phyloP scores from a whole-genome alignment of 2,113 vertebrate species.

The Nannobrachium achirus region DNA sequence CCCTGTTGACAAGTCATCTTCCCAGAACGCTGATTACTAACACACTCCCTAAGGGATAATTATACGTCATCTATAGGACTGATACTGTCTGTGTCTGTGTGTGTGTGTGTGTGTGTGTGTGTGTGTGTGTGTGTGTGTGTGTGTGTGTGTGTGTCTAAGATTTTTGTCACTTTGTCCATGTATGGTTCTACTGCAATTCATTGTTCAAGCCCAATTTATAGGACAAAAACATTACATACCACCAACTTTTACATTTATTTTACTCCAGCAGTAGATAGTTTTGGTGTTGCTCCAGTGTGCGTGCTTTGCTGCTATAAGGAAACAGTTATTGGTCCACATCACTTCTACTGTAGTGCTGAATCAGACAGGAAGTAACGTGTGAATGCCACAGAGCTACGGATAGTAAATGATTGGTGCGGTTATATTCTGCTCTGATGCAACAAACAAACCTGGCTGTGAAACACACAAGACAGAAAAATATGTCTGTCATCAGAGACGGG shows the following conservation, averaged over 20 bases:
- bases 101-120: too few species aligned
- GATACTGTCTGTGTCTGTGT: too few species aligned
- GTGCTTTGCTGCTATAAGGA: not conserved
- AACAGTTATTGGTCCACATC: not conserved
- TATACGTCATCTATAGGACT: not conserved
- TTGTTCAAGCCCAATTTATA: too few species aligned
- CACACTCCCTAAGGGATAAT: not conserved
- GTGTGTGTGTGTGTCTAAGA: too few species aligned
- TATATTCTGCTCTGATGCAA: not conserved
- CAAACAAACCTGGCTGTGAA: not conserved
- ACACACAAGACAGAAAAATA: not conserved
- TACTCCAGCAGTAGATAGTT: not conserved
- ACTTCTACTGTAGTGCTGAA: slow-evolving; percentile 13
- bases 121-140: too few species aligned
- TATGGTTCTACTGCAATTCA: too few species aligned
- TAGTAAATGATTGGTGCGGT: not conserved
- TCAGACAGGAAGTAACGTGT: slow-evolving; percentile 3
- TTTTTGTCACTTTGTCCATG: too few species aligned
- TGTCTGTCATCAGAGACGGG: too few species aligned
- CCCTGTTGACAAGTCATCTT: not conserved
- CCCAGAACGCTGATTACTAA: not conserved
- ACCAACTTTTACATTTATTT: not conserved
- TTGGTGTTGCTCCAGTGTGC: not conserved
- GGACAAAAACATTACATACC: too few species aligned
- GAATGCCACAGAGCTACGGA: not conserved